A percentile compares a stretch with the other conserved stretches of the same genome.
phyloP scores from a whole-genome alignment of 2,797 vertebrate species.

The Rhyacichthys aspro region DNA sequence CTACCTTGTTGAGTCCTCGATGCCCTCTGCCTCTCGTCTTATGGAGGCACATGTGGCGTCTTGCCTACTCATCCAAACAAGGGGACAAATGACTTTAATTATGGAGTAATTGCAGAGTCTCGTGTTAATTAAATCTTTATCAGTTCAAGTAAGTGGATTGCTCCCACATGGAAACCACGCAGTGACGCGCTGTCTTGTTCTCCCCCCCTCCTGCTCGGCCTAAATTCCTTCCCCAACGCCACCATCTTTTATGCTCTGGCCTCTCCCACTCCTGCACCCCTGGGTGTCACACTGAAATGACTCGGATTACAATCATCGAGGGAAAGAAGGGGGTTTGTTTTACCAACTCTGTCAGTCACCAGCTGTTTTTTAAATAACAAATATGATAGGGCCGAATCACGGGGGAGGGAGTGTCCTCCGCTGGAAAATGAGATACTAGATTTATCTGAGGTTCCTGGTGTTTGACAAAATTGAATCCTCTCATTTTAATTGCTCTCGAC shows the following conservation, averaged over 20 bases:
- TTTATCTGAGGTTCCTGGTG: constrained; percentile 84
- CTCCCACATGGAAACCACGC: constrained; percentile 89
- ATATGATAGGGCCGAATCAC: constrained; percentile 63
- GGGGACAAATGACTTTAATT: constrained; percentile 98
- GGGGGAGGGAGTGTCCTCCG: constrained; percentile 72
- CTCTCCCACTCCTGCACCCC: constrained; percentile 46
- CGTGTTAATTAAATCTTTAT: constrained; percentile 99
- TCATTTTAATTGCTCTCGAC: constrained; percentile 85
- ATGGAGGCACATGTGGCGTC: constrained; percentile 54
- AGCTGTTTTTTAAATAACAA: constrained; percentile 79
- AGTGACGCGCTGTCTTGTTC: constrained; percentile 58
- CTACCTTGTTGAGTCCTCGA: constrained; percentile 36
- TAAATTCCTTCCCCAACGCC: constrained; percentile 37
- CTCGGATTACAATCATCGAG: constrained; percentile 70
- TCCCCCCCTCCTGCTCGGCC: constrained; percentile 32
- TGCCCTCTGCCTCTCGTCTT: constrained; percentile 34
- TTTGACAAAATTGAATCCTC: constrained; percentile 86
- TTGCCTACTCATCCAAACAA: constrained; percentile 76
- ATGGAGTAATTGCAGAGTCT: constrained; percentile 95
- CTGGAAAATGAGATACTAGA: constrained; percentile 81
- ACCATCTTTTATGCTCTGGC: constrained; percentile 12
- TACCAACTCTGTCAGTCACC: constrained; percentile 64
- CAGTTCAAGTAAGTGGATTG: constrained; percentile 98
- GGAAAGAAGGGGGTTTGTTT: constrained; percentile 55
- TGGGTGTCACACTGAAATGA: constrained; percentile 59